A percentile compares a stretch with the other conserved stretches of the same genome.
These are phyloP conservation scores for Cosmia trapezina DNA, from an alignment of 2,888 invertebrate genomes.

Conservation along the genomic window DNA sequence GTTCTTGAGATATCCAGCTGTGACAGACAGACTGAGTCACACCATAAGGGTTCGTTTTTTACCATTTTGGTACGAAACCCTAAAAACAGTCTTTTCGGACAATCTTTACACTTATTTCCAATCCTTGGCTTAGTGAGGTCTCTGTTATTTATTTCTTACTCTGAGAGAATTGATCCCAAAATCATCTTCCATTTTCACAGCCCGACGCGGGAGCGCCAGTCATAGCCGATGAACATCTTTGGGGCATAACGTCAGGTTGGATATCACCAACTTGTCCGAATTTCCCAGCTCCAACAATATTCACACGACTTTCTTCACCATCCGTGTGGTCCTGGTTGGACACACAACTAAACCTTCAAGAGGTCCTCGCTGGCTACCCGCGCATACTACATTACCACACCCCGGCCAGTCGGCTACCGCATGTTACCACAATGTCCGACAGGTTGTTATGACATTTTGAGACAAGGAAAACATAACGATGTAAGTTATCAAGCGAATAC, in stretches of 20 bases:
- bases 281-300: constrained; percentile 75
- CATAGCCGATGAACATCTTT: constrained; percentile 79
- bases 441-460: constrained; percentile 59
- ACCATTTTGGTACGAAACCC: too few relatives aligned
- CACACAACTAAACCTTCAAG: constrained; percentile 49
- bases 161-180: background rate
- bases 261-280: constrained; percentile 66
- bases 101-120: background rate
- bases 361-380: constrained; percentile 15
- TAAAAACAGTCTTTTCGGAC: background rate
- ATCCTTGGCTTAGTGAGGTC: background rate
- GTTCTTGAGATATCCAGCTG: too few relatives aligned
- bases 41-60: too few relatives aligned
- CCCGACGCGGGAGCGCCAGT: constrained; percentile 85
- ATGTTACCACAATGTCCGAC: constrained; percentile 30
- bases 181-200: constrained; percentile 66
- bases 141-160: background rate
- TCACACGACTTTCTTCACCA: constrained; percentile 75
- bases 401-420: background rate
- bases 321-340: constrained; percentile 76
- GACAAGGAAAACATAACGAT: constrained; percentile 58
- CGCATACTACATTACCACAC: constrained; percentile 1
- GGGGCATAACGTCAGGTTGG: constrained; percentile 87
- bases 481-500: constrained; percentile 32
- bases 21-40: too few relatives aligned